Evolutionary conservation across 2,113 vertebrate genomes (phyloP).

Genomic region (Chionodraco myersi): DNA sequence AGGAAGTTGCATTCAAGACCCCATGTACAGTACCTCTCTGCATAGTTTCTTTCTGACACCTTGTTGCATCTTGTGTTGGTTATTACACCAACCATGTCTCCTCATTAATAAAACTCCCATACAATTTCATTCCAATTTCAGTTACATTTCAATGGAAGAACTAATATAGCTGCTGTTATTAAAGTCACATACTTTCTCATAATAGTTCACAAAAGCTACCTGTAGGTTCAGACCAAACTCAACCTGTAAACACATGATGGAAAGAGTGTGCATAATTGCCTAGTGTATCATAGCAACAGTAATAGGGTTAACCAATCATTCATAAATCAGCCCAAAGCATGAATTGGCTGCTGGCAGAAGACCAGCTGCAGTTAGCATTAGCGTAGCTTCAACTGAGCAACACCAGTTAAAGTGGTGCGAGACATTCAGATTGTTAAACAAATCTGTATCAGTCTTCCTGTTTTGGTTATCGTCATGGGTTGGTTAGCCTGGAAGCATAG

Average conservation of each 20-base stretch:
- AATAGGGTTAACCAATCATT: slow-evolving; percentile 19
- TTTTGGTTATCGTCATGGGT: not conserved
- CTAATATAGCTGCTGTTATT: not conserved
- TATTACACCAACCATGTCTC: too few species aligned
- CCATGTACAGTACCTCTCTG: not conserved
- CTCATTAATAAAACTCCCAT: too few species aligned
- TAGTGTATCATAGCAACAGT: not conserved
- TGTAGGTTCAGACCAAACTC: not conserved
- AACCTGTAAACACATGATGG: not conserved
- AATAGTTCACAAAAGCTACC: not conserved
- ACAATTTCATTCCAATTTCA: too few species aligned
- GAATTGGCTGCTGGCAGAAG: not conserved
- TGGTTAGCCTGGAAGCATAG: not conserved
- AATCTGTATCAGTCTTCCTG: not conserved
- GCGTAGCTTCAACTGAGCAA: not conserved
- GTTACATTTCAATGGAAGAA: too few species aligned
- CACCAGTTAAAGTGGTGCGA: not conserved
- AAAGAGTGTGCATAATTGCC: not conserved
- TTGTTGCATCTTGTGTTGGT: not conserved
- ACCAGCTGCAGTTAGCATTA: not conserved
- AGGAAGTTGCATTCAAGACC: not conserved
- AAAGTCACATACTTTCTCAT: not conserved
- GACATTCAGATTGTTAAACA: not conserved
- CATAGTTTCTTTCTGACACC: not conserved
- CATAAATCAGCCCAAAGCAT: not conserved